phyloP scores from a whole-genome alignment of 2,113 vertebrate species.

The Montifringilla adamsi region DNA sequence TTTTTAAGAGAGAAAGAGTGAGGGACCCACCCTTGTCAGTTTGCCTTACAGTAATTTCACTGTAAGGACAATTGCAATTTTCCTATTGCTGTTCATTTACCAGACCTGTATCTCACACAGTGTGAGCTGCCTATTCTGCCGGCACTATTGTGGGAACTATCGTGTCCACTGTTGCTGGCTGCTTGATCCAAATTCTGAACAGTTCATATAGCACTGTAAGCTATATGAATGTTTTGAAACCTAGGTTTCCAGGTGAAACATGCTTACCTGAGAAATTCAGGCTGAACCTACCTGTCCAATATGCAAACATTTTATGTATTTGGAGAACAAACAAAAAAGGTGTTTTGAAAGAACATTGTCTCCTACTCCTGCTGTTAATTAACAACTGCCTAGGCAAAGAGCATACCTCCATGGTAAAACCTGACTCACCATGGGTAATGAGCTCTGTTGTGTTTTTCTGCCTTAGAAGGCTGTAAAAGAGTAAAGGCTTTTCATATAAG shows the following conservation, averaged over 20 bases:
- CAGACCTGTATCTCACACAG: background rate
- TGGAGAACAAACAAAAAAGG: background rate
- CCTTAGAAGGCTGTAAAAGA: background rate
- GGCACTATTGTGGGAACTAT: background rate
- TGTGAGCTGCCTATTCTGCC: background rate
- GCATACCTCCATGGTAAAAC: background rate
- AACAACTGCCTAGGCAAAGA: background rate
- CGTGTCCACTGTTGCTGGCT: background rate
- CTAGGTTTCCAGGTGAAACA: background rate
- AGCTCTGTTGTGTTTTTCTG: background rate
- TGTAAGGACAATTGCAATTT: background rate
- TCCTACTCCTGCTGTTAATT: conserved; percentile 5
- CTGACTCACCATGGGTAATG: background rate
- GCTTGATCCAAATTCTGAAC: background rate
- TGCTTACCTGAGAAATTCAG: background rate
- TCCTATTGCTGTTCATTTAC: background rate
- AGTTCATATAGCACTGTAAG: background rate
- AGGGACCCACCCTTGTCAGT: background rate
- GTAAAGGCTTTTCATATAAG: background rate
- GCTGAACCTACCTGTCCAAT: background rate
- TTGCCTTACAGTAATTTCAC: background rate
- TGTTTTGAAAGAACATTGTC: background rate
- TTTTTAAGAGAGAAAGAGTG: background rate
- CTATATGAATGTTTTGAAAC: background rate
- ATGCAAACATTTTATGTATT: background rate